phyloP scores from a whole-genome alignment of 2,797 vertebrate species.

The Molossus molossus region DNA sequence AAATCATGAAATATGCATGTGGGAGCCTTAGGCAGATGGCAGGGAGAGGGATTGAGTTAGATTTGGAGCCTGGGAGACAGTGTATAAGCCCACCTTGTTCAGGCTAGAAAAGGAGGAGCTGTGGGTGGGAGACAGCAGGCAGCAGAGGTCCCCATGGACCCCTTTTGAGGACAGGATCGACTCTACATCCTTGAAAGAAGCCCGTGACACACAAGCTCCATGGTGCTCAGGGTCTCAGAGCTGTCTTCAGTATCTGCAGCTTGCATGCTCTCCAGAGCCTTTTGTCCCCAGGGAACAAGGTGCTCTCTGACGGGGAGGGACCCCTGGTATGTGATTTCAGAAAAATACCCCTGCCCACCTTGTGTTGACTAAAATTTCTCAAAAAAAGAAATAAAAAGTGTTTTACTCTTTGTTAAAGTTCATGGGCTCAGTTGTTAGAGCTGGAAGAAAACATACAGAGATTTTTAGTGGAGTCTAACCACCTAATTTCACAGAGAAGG shows the following conservation, averaged over 20 bases:
- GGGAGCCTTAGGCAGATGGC: constrained; percentile 67
- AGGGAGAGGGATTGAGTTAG: constrained; percentile 52
- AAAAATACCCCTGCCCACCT: constrained; percentile 16
- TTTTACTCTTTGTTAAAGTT: not conserved
- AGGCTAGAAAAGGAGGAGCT: not conserved
- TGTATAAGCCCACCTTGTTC: not conserved
- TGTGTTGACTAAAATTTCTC: constrained; percentile 43
- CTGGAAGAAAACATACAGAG: not conserved
- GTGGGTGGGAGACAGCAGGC: not conserved
- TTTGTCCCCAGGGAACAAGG: not conserved
- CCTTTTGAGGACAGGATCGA: not conserved
- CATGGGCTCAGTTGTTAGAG: constrained; percentile 11
- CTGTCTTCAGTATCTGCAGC: not conserved
- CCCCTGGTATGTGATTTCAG: not conserved
- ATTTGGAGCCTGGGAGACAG: constrained; percentile 48
- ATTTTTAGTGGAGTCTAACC: not conserved
- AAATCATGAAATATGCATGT: constrained; percentile 78
- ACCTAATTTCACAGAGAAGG: constrained; percentile 30
- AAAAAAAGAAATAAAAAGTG: not conserved
- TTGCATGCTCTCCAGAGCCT: not conserved
- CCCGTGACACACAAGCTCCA: not conserved
- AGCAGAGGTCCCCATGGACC: not conserved
- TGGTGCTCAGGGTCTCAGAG: not conserved
- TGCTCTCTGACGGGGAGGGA: not conserved
- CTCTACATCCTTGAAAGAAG: not conserved